Base-by-base conservation (phyloP, 2,888 invertebrate species). In the Tillus elongatus region DNA sequence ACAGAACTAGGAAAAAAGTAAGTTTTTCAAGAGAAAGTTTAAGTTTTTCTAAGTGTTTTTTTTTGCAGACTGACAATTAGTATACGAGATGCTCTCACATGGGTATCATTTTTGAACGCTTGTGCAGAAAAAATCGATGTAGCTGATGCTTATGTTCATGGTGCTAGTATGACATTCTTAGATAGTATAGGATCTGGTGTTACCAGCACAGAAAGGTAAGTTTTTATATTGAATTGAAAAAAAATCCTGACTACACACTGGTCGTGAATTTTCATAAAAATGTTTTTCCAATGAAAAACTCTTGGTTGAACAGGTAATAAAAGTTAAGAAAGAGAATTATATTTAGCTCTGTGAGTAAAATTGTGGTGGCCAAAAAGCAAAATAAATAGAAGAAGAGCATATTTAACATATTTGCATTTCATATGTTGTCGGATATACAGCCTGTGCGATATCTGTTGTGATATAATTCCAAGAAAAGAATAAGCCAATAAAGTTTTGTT, bases 151-250 rank as follows among this genome's bases (percentile, higher is more conserved):
- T 88, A 86, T 46, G 72, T 89, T 13, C 93, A 95, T 55, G 97
- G 97, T 2, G 88, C 91, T 29, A 84, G 81, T 60, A 76, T 95
- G 46, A 87, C 91, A 0, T 91, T 95, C 54, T 68, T 96, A 24
- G 96, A 97, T 62, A 83, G 89, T 46, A 75, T 96, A 33, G 93
- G 95, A 30, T 82, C 85, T 34, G 86, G 88, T n/a, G 59, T 79
- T 43, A 77, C 85, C 0, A 78, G 82, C 1, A 74, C 76, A 43
- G 83, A 86, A 51, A 80, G 75, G 56, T 67, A 68, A 12, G 63
- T 41, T 33, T 35, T 39, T 13, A 29, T 11, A 31, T 9, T 39
- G 14, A 6, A 10, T 11, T 8, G 10, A 15, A 13, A 24, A 15
- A 15, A 24, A 15, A 35, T 16, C 31, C 4, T 29, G 2, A 11